These are phyloP conservation scores for Priocnemis perturbator DNA, from an alignment of 2,888 invertebrate species.

Conservation along the genomic window DNA sequence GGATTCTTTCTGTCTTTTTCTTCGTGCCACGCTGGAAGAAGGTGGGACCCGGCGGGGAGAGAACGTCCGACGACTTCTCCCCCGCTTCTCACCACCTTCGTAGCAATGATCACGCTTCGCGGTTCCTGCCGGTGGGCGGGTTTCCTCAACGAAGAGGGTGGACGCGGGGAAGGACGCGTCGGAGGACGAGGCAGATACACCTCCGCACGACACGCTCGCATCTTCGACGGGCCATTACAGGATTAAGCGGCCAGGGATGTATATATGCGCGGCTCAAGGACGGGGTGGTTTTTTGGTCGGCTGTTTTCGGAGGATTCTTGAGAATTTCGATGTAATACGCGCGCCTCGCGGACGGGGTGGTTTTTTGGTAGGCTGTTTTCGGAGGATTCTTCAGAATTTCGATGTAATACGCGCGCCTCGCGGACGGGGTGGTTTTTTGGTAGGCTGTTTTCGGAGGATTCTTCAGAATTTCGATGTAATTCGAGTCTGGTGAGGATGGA, in stretches of 20 bases:
- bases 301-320: no score
- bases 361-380: no score
- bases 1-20: conserved; percentile 21
- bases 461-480: not conserved
- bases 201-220: conserved; percentile 64
- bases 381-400: no score
- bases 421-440: no score
- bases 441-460: no score
- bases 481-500: no score
- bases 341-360: no score
- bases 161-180: conserved; percentile 43
- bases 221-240: conserved; percentile 60
- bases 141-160: conserved; percentile 15
- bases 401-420: not conserved
- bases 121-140: conserved; percentile 14
- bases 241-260: conserved; percentile 66
- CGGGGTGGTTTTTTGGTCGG: no score
- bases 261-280: conserved; percentile 24
- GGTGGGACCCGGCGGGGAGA: conserved; percentile 36
- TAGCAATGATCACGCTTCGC: conserved; percentile 65
- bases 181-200: conserved; percentile 55
- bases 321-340: not conserved
- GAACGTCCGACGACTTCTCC: conserved; percentile 38
- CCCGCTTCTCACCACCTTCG: conserved; percentile 58
- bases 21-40: conserved; percentile 18